A percentile compares a stretch with the other conserved stretches of the same genome.
Evolutionary conservation across 2,888 invertebrate species (phyloP).

Genomic region (Callyntrura sp.): DNA sequence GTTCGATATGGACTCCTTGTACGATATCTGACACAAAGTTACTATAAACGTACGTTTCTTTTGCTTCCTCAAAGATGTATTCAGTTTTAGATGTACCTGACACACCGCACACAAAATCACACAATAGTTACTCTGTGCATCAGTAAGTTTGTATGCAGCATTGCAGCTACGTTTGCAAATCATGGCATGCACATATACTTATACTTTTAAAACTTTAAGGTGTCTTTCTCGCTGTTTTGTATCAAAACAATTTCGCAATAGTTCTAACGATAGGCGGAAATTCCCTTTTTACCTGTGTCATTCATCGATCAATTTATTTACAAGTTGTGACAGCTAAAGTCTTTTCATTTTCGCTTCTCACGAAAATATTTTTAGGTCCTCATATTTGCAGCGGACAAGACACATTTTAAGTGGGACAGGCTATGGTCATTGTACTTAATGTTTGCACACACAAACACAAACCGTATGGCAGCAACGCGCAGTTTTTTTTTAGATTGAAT

Average conservation of each 20-base stretch:
- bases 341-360: constrained; percentile 20
- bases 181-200: neutral
- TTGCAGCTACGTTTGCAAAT: neutral
- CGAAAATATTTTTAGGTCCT: constrained; percentile 31
- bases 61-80: neutral
- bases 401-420: constrained; percentile 28
- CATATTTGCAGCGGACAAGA: neutral
- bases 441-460: neutral
- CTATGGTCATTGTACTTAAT: constrained; percentile 37
- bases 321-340: neutral
- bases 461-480: constrained; percentile 6
- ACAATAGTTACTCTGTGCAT: neutral
- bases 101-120: neutral
- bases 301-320: constrained; percentile 43
- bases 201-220: no score
- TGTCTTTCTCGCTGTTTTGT: neutral
- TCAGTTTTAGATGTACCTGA: neutral
- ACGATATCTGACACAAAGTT: constrained; percentile 13
- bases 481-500: neutral
- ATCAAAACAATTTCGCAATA: neutral
- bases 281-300: constrained; percentile 38
- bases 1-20: neutral
- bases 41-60: constrained; percentile 22
- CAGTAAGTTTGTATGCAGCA: neutral
- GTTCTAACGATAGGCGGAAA: neutral